Evolutionary conservation across 2,797 vertebrate species (phyloP).

Genomic region (Champsocephalus esox): DNA sequence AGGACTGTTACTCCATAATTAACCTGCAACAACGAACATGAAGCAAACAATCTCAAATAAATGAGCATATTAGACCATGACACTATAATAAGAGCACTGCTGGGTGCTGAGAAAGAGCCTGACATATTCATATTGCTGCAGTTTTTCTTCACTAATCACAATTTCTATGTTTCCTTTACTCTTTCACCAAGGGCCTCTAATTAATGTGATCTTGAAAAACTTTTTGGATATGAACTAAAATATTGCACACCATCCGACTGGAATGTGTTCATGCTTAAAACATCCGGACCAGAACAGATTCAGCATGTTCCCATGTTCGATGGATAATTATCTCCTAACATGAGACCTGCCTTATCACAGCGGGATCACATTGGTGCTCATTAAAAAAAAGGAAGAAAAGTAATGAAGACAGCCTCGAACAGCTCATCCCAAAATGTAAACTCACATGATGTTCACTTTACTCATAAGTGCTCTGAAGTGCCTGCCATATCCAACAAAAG

Average conservation of each 20-base stretch:
- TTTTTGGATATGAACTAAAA: neutral
- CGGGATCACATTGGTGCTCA: conserved; percentile 31
- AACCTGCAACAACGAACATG: neutral
- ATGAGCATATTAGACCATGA: neutral
- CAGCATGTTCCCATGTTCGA: neutral
- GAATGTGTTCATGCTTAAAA: neutral
- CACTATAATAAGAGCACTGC: conserved; percentile 15
- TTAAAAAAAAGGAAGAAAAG: conserved; percentile 25
- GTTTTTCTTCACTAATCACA: conserved; percentile 41
- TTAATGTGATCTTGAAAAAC: neutral
- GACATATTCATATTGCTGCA: conserved; percentile 73
- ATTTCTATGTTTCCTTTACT: conserved; percentile 38
- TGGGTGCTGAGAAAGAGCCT: conserved; percentile 35
- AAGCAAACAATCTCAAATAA: conserved; percentile 4
- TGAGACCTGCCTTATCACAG: conserved; percentile 16
- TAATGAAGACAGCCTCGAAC: conserved; percentile 4
- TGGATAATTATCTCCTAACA: neutral
- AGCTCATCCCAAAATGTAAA: conserved; percentile 12
- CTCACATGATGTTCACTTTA: neutral
- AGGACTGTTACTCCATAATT: neutral
- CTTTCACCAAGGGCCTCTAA: conserved; percentile 9
- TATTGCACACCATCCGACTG: neutral
- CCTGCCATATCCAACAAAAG: neutral
- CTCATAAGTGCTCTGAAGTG: conserved; percentile 5
- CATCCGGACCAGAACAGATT: conserved; percentile 2